Conservation (phyloP, 2,888 invertebrate genomes). For the Punctoribates punctum region DNA sequence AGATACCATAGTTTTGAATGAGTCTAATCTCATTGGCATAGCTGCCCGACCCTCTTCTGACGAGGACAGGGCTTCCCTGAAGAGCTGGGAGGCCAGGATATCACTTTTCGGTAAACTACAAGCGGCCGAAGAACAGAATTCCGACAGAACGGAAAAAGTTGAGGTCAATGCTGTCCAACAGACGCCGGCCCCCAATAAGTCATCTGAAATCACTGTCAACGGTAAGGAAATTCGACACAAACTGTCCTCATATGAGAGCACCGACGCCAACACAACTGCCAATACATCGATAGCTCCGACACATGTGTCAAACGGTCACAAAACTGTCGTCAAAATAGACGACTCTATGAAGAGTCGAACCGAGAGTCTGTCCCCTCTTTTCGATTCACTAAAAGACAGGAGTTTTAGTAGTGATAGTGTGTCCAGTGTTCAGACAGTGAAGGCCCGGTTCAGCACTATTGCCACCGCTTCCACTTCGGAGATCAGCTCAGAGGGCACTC, state of each 20-base stretch:
- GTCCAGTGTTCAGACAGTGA: conserved; percentile 36
- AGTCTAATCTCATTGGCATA: conserved; percentile 5
- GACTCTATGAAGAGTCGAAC: conserved; percentile 20
- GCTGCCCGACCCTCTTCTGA: conserved; percentile 10
- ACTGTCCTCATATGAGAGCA: not conserved
- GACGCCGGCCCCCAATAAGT: not conserved
- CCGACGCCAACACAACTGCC: conserved; percentile 1
- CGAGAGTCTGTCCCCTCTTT: not conserved
- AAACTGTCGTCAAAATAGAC: conserved; percentile 37
- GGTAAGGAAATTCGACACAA: not conserved
- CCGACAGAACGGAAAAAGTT: not conserved
- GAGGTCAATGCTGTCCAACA: not conserved
- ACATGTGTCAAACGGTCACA: not conserved
- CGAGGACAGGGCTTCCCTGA: conserved; percentile 23
- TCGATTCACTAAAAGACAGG: conserved; percentile 28
- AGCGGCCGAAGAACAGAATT: not conserved
- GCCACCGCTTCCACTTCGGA: not conserved
- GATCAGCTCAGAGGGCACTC: not conserved
- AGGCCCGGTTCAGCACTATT: conserved; percentile 7
- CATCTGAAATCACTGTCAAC: conserved; percentile 25
- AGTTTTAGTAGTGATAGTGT: conserved; percentile 35
- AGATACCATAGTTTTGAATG: not conserved
- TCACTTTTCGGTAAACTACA: conserved; percentile 31
- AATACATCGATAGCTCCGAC: not conserved
- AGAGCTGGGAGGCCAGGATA: conserved; percentile 35